A percentile compares a stretch with the other conserved stretches of the same genome.
These are phyloP conservation scores for Nudaria mundana DNA, from an alignment of 2,888 invertebrate genomes.

Conservation along the genomic window DNA sequence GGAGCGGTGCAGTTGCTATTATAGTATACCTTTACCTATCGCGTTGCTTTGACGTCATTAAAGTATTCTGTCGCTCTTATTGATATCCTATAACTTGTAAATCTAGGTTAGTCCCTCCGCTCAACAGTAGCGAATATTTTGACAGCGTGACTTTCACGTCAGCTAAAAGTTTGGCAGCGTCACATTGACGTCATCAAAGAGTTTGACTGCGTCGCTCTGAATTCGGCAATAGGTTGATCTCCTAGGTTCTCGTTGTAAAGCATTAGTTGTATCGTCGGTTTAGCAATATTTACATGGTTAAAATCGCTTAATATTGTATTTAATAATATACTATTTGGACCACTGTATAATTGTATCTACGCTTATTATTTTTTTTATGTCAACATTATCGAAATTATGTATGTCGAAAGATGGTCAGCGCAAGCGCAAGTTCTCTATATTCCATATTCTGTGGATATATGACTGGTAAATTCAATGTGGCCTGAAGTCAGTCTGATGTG, in stretches of 20 bases:
- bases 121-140: no score
- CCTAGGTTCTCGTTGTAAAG: constrained; percentile 57
- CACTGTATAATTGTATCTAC: constrained; percentile 66
- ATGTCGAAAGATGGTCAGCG: no score
- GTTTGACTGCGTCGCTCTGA: not conserved
- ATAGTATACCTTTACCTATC: no score
- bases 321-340: constrained; percentile 53
- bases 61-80: no score
- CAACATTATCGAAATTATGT: constrained; percentile 56
- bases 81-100: no score
- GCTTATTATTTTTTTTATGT: constrained; percentile 54
- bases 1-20: no score
- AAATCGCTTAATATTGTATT: constrained; percentile 38
- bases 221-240: constrained; percentile 13
- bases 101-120: no score
- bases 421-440: no score
- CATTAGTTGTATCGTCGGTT: constrained; percentile 63
- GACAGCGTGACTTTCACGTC: not conserved
- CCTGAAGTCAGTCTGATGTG: no score
- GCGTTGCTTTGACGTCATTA: no score
- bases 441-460: no score
- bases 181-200: not conserved
- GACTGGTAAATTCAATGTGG: no score
- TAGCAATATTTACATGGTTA: constrained; percentile 54
- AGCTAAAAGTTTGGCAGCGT: not conserved